These are phyloP conservation scores for Leptopterna dolabrata DNA, from an alignment of 2,888 invertebrate species.

Conservation along the genomic window DNA sequence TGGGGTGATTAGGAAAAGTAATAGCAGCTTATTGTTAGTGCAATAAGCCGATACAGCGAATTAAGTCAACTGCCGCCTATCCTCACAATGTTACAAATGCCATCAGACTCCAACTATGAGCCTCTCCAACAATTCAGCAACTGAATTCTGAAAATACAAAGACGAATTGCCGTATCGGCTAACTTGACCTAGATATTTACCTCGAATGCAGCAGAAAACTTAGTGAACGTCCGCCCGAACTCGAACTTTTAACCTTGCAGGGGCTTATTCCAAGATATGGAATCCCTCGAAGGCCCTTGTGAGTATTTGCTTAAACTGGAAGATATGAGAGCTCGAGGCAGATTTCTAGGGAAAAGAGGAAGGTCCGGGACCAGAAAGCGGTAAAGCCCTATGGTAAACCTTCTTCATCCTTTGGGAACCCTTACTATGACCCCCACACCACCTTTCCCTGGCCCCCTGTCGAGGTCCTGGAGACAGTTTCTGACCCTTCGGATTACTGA, in stretches of 20 bases:
- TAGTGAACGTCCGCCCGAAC: too few species aligned
- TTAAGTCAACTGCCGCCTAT: too few species aligned
- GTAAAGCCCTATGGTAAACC: not conserved
- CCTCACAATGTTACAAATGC: too few species aligned
- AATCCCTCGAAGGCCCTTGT: not conserved
- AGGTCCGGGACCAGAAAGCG: not conserved
- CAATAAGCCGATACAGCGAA: too few species aligned
- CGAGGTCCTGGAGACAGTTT: not conserved
- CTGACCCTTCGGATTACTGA: not conserved
- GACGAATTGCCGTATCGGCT: too few species aligned
- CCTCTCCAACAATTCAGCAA: too few species aligned
- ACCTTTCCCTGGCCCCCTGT: too few species aligned
- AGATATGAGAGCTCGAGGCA: not conserved
- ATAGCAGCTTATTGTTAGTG: too few species aligned
- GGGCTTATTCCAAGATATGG: not conserved
- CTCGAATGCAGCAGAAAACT: not conserved
- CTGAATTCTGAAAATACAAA: too few species aligned
- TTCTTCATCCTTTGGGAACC: not conserved
- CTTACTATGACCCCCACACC: not conserved
- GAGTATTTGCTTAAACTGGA: not conserved
- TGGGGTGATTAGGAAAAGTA: too few species aligned
- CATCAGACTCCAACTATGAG: too few species aligned
- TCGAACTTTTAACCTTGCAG: not conserved
- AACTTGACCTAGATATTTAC: not conserved
- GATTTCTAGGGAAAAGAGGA: not conserved